Evolutionary conservation across 2,797 vertebrate species (phyloP).

Genomic region (Sebastolobus alascanus): DNA sequence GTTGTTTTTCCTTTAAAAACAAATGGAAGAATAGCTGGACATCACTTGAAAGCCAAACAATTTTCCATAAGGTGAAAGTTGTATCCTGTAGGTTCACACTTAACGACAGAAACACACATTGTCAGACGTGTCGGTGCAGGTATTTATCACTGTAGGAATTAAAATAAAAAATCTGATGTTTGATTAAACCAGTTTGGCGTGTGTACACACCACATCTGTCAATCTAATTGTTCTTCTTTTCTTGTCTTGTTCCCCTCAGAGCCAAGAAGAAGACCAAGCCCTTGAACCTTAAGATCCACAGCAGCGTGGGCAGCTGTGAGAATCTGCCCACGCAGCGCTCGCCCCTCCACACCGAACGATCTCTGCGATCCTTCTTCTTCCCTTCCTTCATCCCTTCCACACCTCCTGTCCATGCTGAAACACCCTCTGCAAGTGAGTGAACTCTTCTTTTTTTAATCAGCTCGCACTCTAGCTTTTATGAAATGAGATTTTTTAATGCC

Average conservation of each 20-base stretch:
- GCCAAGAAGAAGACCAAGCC: slow-evolving; percentile 98
- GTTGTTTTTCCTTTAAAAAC: neutral
- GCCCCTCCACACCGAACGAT: slow-evolving; percentile 92
- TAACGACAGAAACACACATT: neutral
- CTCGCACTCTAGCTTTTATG: slow-evolving; percentile 15
- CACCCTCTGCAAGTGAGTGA: slow-evolving; percentile 95
- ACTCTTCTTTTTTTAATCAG: slow-evolving; percentile 33
- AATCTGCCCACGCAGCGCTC: slow-evolving; percentile 97
- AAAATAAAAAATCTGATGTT: neutral
- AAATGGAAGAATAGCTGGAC: neutral
- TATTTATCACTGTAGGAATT: neutral
- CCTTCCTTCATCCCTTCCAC: slow-evolving; percentile 96
- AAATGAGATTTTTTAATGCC: slow-evolving; percentile 27
- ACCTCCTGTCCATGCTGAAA: slow-evolving; percentile 93
- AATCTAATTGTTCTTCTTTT: slow-evolving; percentile 12
- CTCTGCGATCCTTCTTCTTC: slow-evolving; percentile 97
- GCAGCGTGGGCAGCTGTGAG: slow-evolving; percentile 97
- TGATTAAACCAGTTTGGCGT: neutral
- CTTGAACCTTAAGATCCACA: slow-evolving; percentile 98
- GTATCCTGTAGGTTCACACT: neutral
- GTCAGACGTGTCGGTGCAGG: neutral
- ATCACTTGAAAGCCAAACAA: neutral
- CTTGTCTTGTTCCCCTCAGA: slow-evolving; percentile 77
- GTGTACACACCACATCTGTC: neutral
- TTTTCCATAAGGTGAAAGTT: neutral